These are phyloP conservation scores for Leptatherina wallacei DNA, from an alignment of 2,797 vertebrate species.

Conservation along the genomic window DNA sequence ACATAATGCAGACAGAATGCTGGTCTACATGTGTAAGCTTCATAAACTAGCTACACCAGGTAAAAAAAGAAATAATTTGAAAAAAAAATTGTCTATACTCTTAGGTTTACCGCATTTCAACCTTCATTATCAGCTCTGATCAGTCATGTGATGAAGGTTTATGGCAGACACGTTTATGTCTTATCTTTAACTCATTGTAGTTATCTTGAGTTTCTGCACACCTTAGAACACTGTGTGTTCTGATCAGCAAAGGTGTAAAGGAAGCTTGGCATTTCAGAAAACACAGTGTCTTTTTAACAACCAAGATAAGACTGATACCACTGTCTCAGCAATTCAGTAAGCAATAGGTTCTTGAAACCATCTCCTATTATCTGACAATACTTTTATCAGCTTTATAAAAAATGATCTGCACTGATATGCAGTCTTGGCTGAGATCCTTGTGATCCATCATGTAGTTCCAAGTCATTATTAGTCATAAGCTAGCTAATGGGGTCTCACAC, in stretches of 20 bases:
- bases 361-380: no score
- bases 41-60: not conserved
- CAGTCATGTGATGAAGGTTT: constrained; percentile 4
- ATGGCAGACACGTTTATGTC: not conserved
- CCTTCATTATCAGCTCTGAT: constrained; percentile 27
- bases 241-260: not conserved
- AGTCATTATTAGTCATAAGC: not conserved
- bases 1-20: not conserved
- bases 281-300: not conserved
- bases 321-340: not conserved
- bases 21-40: not conserved
- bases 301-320: not conserved
- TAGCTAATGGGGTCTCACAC: no score
- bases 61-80: no score
- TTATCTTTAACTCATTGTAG: not conserved
- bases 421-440: no score
- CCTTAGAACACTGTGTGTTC: not conserved
- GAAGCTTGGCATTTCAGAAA: not conserved
- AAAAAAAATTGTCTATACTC: not conserved
- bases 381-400: no score
- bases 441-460: no score
- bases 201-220: constrained; percentile 5
- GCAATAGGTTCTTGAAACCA: not conserved
- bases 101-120: not conserved
- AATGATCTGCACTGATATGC: no score